Conservation (phyloP, 2,113 vertebrate genomes). For the Parotia lawesii region DNA sequence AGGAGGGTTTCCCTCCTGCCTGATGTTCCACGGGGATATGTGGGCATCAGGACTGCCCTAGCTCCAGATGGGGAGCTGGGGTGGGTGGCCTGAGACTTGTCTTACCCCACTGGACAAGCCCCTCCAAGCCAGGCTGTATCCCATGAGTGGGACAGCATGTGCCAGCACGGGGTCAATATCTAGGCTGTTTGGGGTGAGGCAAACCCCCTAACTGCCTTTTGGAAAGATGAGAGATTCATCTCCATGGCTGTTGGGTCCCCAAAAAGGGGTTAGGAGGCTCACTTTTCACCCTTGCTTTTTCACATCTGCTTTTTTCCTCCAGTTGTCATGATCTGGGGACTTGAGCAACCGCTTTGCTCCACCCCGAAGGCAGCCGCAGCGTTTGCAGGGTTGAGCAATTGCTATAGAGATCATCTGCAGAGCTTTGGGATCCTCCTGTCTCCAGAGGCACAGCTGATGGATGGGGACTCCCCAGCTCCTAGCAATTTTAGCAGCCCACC, state of each 20-base stretch:
- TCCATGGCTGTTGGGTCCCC: background rate
- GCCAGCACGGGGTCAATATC: rapidly evolving
- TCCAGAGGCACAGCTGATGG: background rate
- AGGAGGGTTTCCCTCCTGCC: background rate
- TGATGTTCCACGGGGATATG: background rate
- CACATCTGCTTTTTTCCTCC: background rate
- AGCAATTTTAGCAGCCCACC: background rate
- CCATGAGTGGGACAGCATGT: rapidly evolving
- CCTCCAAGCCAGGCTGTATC: rapidly evolving
- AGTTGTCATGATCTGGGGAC: background rate
- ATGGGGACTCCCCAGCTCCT: background rate
- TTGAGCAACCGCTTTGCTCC: background rate
- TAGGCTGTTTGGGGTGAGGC: background rate
- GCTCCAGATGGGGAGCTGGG: background rate
- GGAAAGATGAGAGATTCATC: background rate
- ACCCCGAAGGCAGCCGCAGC: background rate
- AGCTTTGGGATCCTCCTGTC: constrained; percentile 32
- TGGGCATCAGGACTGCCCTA: background rate
- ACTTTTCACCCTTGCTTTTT: background rate
- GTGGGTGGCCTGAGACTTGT: background rate
- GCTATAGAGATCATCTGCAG: constrained; percentile 28
- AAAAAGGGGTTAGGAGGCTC: background rate
- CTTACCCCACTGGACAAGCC: rapidly evolving
- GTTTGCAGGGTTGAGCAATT: background rate
- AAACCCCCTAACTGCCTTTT: background rate